Evolutionary conservation across 2,888 invertebrate genomes (phyloP).

Genomic region (Pyrocoelia pectoralis): DNA sequence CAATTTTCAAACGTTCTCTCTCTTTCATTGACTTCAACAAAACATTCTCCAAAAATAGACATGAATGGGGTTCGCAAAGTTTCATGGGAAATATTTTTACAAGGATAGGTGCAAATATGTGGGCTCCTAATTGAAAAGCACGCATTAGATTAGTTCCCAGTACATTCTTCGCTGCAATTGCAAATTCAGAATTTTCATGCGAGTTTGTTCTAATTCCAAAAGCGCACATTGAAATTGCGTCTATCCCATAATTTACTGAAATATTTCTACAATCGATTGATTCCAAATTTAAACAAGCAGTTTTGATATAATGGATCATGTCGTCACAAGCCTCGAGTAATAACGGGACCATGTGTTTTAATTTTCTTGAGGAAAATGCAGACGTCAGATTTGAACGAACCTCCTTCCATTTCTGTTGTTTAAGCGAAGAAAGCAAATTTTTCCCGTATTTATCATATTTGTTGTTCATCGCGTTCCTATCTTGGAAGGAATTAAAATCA

Average conservation of each 20-base stretch:
- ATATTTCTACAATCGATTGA: conserved; percentile 51
- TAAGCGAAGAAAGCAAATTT: conserved; percentile 55
- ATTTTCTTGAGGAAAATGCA: conserved; percentile 62
- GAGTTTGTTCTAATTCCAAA: too few relatives aligned
- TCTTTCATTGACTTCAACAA: too few relatives aligned
- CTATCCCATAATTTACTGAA: conserved; percentile 57
- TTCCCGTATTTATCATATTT: too few relatives aligned
- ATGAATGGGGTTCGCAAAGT: too few relatives aligned
- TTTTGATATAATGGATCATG: conserved; percentile 50
- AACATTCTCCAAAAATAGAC: too few relatives aligned
- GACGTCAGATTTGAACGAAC: conserved; percentile 62
- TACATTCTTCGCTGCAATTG: conserved; percentile 48
- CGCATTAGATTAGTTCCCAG: conserved; percentile 47
- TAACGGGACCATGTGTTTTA: conserved; percentile 61
- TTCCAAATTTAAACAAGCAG: conserved; percentile 49
- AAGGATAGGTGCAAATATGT: conserved; percentile 45
- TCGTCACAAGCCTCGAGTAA: conserved; percentile 55
- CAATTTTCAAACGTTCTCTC: too few relatives aligned
- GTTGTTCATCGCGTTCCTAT: too few relatives aligned
- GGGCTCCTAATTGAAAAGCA: conserved; percentile 43
- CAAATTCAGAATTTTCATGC: too few relatives aligned
- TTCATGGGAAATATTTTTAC: conserved; percentile 43
- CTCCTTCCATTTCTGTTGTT: too few relatives aligned
- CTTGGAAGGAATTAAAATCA: too few relatives aligned
- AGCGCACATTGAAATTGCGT: conserved; percentile 60